Base-by-base conservation (phyloP, 2,113 vertebrate genomes). In the Neolamprologus variostigma region DNA sequence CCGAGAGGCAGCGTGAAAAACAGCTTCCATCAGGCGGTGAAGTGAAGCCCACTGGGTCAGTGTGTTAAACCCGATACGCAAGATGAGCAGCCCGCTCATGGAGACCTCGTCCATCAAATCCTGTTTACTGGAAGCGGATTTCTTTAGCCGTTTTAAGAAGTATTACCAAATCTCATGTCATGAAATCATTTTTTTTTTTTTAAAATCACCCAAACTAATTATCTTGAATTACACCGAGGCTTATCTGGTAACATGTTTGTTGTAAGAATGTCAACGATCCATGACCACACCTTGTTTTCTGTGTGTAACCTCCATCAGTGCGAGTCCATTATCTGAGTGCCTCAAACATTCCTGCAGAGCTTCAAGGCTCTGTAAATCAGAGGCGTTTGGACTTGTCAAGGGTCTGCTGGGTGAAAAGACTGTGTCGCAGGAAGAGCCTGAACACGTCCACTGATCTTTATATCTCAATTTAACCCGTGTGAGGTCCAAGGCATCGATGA, bases 281-380 rank as follows among this genome's bases (percentile, higher is more conserved):
- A 28, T 55, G 35, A 80, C 31, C 33, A 37, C 73, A n/a, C 73
- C 73, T 55, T 23, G n/a, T 40, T 80, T 37, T 78, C 26, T 31
- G 23, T 51, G 10, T 31, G 73, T n/a, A 50, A 33, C 73, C 57
- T 81, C 78, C 57, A 82, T 87, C 83, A 81, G 42, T 61, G 19
- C 13, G 2, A 59, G 47, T 54, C 81, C 55, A 84, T 86, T 66
- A 82, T 37, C 80, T n/a, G 6, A 78, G 23, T 4, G 16, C 42
- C 9, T 63, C 71, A 16, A 51, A 85, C 91, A 91, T 93, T 93
- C 93, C 90, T 88, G 63, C 40, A 42, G 47, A n/a, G 31, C n/a
- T 8, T 42, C 82, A 28, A 8, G 13, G 14, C 51, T 5, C 16
- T 19, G 21, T 66, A 3, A 66, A 66, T 66, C 61, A 66, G 61